Conservation (phyloP, 2,113 vertebrate genomes). For the Lethenteron reissneri region DNA sequence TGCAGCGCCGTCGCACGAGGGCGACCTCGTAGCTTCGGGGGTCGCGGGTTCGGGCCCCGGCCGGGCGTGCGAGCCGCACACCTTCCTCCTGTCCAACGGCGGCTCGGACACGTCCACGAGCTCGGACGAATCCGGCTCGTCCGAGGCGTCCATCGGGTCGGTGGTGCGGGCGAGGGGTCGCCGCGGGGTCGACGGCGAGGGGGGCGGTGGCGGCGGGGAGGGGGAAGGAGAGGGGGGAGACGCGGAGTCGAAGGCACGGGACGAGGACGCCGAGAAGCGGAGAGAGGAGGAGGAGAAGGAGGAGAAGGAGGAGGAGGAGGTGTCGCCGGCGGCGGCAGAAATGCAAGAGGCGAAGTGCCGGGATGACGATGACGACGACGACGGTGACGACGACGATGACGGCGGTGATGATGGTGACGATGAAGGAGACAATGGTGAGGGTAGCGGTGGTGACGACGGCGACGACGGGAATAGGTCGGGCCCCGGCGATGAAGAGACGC, state of each 20-base stretch:
- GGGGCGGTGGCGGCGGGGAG: no score
- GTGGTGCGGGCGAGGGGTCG: background rate
- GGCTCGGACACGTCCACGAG: slow-evolving; percentile 1
- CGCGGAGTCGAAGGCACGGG: background rate
- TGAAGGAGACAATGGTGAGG: background rate
- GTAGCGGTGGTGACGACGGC: no score
- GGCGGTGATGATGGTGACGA: background rate
- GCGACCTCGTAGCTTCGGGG: no score
- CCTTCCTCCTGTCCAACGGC: background rate
- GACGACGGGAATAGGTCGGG: no score
- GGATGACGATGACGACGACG: background rate
- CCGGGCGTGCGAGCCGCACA: background rate
- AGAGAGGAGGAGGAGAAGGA: no score
- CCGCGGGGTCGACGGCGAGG: no score
- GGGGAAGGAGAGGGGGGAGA: no score
- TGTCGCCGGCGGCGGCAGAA: background rate
- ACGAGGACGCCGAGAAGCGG: background rate
- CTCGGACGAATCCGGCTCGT: background rate
- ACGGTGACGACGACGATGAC: background rate
- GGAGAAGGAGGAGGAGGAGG: background rate
- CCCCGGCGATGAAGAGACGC: no score
- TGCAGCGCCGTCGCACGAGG: no score
- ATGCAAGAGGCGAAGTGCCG: background rate
- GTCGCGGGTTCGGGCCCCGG: background rate
- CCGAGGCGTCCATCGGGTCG: background rate